Conservation (phyloP, 2,888 invertebrate genomes). For the Nomada lathburiana region DNA sequence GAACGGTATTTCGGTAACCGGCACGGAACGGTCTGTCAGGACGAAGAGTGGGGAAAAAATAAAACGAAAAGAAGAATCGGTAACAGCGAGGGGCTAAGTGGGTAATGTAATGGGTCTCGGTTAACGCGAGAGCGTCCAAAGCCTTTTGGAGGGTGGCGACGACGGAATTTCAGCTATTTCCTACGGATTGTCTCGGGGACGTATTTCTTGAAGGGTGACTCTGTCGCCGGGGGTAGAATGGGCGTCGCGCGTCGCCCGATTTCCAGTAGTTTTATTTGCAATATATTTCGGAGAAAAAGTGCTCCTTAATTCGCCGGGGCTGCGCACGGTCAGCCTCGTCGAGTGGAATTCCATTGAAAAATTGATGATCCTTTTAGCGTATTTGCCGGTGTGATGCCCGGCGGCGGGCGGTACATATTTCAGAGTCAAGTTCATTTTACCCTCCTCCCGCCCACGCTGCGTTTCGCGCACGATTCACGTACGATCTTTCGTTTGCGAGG, state of each 20-base stretch:
- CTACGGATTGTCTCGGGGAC: conserved; percentile 79
- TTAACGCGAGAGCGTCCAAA: conserved; percentile 62
- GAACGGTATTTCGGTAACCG: conserved; percentile 20
- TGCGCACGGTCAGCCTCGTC: conserved; percentile 37
- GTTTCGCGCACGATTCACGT: conserved; percentile 11
- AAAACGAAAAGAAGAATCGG: conserved; percentile 58
- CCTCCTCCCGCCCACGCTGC: too few relatives aligned
- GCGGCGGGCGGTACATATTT: background rate
- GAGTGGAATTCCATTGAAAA: conserved; percentile 34
- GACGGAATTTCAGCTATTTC: conserved; percentile 81
- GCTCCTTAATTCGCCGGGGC: conserved; percentile 33
- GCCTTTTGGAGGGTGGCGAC: conserved; percentile 63
- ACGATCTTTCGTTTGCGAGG: conserved; percentile 1
- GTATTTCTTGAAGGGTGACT: conserved; percentile 76
- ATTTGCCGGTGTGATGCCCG: background rate
- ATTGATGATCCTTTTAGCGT: conserved; percentile 38
- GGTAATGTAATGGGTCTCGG: conserved; percentile 71
- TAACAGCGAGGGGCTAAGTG: conserved; percentile 66
- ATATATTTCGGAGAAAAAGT: conserved; percentile 75
- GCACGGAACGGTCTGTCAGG: conserved; percentile 8
- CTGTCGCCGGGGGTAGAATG: conserved; percentile 29
- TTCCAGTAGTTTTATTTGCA: conserved; percentile 81
- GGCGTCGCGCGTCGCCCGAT: conserved; percentile 65
- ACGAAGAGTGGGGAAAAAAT: conserved; percentile 6
- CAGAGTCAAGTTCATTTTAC: conserved; percentile 18